Evolutionary conservation across 1,140 invertebrate species (phyloP).

Genomic region (Phthorimaea operculella): DNA sequence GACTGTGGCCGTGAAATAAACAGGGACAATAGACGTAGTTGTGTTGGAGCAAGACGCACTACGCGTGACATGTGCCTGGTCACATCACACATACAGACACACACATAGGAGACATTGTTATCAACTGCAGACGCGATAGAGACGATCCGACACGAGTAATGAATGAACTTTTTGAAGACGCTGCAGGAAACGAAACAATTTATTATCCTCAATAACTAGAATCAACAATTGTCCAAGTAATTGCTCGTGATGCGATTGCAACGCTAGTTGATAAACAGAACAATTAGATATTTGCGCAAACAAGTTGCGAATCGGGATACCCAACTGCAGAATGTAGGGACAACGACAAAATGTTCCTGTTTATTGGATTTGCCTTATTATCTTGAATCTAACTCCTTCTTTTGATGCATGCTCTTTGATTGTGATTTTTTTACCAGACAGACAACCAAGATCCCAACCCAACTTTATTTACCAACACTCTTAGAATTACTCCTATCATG

Average conservation of each 20-base stretch:
- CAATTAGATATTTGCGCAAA: not conserved
- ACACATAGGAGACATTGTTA: conserved; percentile 22
- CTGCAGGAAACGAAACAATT: conserved; percentile 20
- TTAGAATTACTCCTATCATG: too few species aligned
- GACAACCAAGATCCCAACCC: too few species aligned
- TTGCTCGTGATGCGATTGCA: conserved; percentile 2
- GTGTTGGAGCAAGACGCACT: conserved; percentile 12
- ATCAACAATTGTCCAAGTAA: not conserved
- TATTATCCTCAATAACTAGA: conserved; percentile 9
- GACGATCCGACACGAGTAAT: conserved; percentile 22
- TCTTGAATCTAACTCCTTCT: too few species aligned
- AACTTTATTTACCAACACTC: too few species aligned
- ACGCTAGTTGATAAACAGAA: not conserved
- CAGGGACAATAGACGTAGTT: not conserved
- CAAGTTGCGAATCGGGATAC: too few species aligned
- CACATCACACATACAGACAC: conserved; percentile 13
- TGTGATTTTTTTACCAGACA: too few species aligned
- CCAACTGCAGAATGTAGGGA: too few species aligned
- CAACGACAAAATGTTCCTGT: too few species aligned
- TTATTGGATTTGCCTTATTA: too few species aligned
- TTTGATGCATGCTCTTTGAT: too few species aligned
- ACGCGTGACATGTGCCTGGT: conserved; percentile 10
- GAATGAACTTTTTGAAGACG: conserved; percentile 27
- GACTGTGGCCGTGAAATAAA: not conserved
- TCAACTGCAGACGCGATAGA: conserved; percentile 31